Conservation (phyloP, 2,113 vertebrate genomes). For the Sus scrofa region T2T-Sscrofa CM000819.6:61942501-61943000, state of each 20-base stretch:
- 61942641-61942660: not conserved
- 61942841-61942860: not conserved
- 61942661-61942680: not conserved
- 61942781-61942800: not conserved
- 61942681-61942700: not conserved
- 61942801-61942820: not conserved
- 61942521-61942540: not conserved
- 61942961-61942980: conserved; percentile 2
- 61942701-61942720: not conserved
- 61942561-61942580: not conserved
- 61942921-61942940: not conserved
- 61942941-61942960: not conserved
- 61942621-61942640: conserved; percentile 54
- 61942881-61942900: not conserved
- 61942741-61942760: not conserved
- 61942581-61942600: not conserved
- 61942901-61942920: not conserved
- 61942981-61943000: not conserved
- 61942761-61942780: not conserved
- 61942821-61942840: not conserved
- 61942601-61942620: not conserved
- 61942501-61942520: not conserved
- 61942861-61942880: not conserved
- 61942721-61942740: not conserved
- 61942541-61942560: not conserved